These are phyloP conservation scores for Coleophora deauratella DNA, from an alignment of 2,888 invertebrate species.

Conservation along the genomic window DNA sequence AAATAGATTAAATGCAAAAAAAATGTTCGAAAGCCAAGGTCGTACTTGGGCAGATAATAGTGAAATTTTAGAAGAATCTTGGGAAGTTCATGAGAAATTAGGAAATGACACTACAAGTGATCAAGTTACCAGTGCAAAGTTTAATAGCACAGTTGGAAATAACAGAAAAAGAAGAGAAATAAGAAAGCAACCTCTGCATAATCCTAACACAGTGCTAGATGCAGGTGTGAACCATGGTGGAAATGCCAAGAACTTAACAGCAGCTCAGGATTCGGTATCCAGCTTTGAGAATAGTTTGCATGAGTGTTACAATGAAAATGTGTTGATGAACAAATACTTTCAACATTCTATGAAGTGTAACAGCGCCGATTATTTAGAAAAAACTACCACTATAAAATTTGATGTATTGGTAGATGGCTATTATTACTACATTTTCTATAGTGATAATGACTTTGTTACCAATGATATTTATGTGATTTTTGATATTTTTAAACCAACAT, in stretches of 20 bases:
- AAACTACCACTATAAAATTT: slow-evolving; percentile 76
- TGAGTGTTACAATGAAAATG: slow-evolving; percentile 83
- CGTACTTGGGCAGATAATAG: background rate
- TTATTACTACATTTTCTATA: slow-evolving; percentile 92
- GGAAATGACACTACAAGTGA: background rate
- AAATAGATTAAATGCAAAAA: slow-evolving; percentile 1
- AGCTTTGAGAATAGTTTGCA: slow-evolving; percentile 87
- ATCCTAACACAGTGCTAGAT: slow-evolving; percentile 76
- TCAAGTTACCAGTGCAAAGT: slow-evolving; percentile 7
- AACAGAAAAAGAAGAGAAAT: slow-evolving; percentile 41
- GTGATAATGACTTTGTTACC: slow-evolving; percentile 85
- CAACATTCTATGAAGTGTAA: slow-evolving; percentile 80
- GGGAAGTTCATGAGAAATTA: background rate
- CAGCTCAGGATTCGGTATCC: slow-evolving; percentile 81
- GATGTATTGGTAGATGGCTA: slow-evolving; percentile 85
- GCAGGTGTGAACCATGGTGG: slow-evolving; percentile 86
- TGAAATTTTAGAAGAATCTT: background rate
- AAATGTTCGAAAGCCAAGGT: no score
- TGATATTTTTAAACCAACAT: slow-evolving; percentile 89
- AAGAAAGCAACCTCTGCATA: slow-evolving; percentile 40
- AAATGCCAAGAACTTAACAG: slow-evolving; percentile 76
- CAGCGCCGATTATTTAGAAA: slow-evolving; percentile 80
- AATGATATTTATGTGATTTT: slow-evolving; percentile 90
- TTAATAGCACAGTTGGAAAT: slow-evolving; percentile 6
- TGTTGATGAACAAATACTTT: slow-evolving; percentile 82